phyloP scores from a whole-genome alignment of 2,797 vertebrate species.

The Macrochelys suwanniensis region DNA sequence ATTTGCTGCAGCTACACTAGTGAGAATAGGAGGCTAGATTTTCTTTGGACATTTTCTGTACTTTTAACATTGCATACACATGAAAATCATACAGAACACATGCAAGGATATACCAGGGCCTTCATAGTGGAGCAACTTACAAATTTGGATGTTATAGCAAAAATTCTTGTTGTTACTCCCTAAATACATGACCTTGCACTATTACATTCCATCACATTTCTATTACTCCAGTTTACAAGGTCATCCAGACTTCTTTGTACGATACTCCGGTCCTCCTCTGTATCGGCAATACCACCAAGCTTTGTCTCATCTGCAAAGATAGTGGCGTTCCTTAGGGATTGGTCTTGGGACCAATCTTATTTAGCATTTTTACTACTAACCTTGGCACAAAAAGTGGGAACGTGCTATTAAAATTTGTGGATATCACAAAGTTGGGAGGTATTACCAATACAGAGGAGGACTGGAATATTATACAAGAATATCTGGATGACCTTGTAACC shows the following conservation, averaged over 20 bases:
- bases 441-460: neutral
- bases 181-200: neutral
- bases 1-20: neutral
- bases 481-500: neutral
- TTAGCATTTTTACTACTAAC: neutral
- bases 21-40: neutral
- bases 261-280: neutral
- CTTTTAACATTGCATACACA: neutral
- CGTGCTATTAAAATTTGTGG: neutral
- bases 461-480: neutral
- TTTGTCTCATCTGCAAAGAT: neutral
- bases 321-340: neutral
- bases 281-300: neutral
- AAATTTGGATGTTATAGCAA: neutral
- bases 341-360: neutral
- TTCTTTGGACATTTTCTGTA: neutral
- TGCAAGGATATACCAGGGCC: neutral
- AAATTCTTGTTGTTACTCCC: neutral
- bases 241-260: neutral
- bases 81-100: neutral
- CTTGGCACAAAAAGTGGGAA: neutral
- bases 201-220: neutral
- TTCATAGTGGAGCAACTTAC: neutral
- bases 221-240: neutral
- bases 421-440: neutral